A percentile compares a stretch with the other conserved stretches of the same genome.
Evolutionary conservation across 2,113 vertebrate genomes (phyloP).

Genomic region (Ageneiosus marmoratus): DNA sequence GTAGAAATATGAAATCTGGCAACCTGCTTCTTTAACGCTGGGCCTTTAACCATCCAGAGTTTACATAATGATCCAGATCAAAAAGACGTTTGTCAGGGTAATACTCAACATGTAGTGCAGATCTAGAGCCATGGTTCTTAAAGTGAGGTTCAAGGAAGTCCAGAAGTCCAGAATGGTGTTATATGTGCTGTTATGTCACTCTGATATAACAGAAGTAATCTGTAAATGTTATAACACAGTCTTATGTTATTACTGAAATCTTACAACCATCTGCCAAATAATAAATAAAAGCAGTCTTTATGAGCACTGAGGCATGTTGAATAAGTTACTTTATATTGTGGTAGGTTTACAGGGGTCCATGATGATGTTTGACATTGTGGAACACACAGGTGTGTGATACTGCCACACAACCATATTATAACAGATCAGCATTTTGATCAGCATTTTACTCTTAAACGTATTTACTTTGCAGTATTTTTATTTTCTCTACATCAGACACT

Average conservation of each 20-base stretch:
- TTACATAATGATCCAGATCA: too few species aligned
- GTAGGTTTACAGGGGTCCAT: not conserved
- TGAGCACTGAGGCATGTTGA: not conserved
- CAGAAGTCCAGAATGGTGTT: not conserved
- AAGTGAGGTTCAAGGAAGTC: not conserved
- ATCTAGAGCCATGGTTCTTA: not conserved
- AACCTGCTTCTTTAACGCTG: too few species aligned
- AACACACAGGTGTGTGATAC: too few species aligned
- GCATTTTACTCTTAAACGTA: too few species aligned
- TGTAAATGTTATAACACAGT: not conserved
- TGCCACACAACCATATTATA: too few species aligned
- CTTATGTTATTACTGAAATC: not conserved
- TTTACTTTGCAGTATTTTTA: too few species aligned
- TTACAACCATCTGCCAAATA: not conserved
- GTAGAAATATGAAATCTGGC: too few species aligned
- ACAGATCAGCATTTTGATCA: too few species aligned
- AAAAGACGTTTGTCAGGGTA: not conserved
- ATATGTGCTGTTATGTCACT: not conserved
- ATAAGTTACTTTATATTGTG: not conserved
- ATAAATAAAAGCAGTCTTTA: not conserved
- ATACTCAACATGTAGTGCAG: not conserved
- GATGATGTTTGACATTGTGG: too few species aligned
- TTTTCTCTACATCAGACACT: too few species aligned
- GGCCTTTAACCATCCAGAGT: too few species aligned
- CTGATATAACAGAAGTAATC: not conserved